Evolutionary conservation across 2,797 vertebrate species (phyloP), one percentile per base, ranked within the genome.

Genomic region (Nyctalus aviator): DNA sequence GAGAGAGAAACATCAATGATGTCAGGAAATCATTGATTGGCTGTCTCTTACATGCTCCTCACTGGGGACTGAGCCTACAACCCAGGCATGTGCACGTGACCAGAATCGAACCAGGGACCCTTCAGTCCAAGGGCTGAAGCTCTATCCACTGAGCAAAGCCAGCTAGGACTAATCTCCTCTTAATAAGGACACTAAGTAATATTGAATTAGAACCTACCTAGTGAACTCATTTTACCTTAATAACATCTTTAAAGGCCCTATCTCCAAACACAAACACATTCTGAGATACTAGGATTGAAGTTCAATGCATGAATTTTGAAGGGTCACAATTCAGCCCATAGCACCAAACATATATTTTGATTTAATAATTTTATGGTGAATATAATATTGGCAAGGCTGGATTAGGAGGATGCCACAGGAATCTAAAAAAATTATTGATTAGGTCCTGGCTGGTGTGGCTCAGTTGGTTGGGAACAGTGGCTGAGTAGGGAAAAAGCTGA

Each of bases 151-250:
- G 57, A 59, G 57, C 57, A 11, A 59, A 59, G 27, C 57, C 5
- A 5, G 25, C 11, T 30, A 59, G 12, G 25, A 5, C 27, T 85
- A 57, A 13, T 75, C 8, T 50, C 21, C 44, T 90, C 59, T 62
- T 84, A 35, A 27, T 50, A 83, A 78, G 37, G 59, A 90, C 7
- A n/a, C n/a, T n/a, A 88, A 75, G 25, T 53, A 17, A 25, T 64
- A n/a, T 13, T 77, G 55, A 12, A 59, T 93, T 77, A 62, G 37
- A 32, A 14, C 21, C 46, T 6, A 84, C 23, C 53, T 53, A 59
- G 14, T 57, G 53, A 86, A 20, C 13, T 64, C 41, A 83, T 72
- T 85, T 92, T 72, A 93, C 30, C 55, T 48, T 57, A 84, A 13
- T 88, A 41, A 57, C 11, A 25, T 50, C 25, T 53, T 41, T 62